A percentile compares a stretch with the other conserved stretches of the same genome.
Evolutionary conservation across 2,888 invertebrate species (phyloP).

Genomic region (Epirrhoe alternata): DNA sequence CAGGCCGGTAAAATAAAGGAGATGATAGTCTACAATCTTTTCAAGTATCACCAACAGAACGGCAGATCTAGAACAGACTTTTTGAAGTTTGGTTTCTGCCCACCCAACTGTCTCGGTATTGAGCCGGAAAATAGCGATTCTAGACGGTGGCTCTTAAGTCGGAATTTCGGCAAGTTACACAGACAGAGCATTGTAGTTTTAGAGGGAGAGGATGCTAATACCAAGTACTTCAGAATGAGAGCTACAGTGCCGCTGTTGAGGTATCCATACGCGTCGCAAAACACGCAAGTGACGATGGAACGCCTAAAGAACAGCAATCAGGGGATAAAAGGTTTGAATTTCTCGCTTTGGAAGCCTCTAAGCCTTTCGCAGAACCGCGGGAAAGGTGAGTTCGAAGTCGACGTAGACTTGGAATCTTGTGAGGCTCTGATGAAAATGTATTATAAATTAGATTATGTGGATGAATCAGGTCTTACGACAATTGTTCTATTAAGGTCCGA

Average conservation of each 20-base stretch:
- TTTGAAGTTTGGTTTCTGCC: constrained; percentile 65
- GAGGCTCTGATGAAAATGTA: constrained; percentile 60
- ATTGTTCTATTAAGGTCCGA: constrained; percentile 52
- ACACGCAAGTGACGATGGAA: constrained; percentile 49
- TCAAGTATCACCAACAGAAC: constrained; percentile 61
- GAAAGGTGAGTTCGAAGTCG: constrained; percentile 48
- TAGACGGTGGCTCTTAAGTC: constrained; percentile 62
- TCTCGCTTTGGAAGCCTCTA: constrained; percentile 63
- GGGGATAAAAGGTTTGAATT: constrained; percentile 68
- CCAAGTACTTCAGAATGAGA: constrained; percentile 60
- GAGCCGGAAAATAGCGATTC: constrained; percentile 69
- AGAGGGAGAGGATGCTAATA: constrained; percentile 57
- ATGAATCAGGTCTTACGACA: constrained; percentile 37
- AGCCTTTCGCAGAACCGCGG: constrained; percentile 27
- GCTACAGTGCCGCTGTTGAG: constrained; percentile 42
- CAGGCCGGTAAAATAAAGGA: constrained; percentile 72
- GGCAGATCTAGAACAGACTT: constrained; percentile 66
- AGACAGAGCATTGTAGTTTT: constrained; percentile 55
- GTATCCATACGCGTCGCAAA: constrained; percentile 35
- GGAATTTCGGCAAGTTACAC: constrained; percentile 63
- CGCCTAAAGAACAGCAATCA: constrained; percentile 64
- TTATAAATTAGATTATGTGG: constrained; percentile 63
- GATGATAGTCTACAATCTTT: constrained; percentile 64
- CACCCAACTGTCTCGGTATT: constrained; percentile 67
- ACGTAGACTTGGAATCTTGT: constrained; percentile 70